Evolutionary conservation across 1,140 invertebrate species (phyloP).

Genomic region (Drosophila neocordata): DNA sequence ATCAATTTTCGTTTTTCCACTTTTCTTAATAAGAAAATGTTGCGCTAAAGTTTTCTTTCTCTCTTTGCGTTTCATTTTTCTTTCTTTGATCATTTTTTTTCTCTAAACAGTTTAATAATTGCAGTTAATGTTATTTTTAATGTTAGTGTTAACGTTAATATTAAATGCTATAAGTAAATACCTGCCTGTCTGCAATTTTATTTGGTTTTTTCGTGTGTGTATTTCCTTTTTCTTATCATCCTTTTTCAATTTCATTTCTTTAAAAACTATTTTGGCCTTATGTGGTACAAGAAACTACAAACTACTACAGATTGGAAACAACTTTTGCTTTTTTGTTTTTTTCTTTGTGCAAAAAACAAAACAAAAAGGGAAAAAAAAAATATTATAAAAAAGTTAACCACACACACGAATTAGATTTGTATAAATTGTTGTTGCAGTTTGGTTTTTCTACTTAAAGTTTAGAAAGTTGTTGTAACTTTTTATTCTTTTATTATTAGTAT

Average conservation of each 20-base stretch:
- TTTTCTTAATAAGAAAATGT: constrained; percentile 6
- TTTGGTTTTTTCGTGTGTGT: constrained; percentile 30
- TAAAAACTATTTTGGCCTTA: constrained; percentile 80
- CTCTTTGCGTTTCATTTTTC: background rate
- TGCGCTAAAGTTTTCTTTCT: background rate
- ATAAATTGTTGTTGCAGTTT: constrained; percentile 10
- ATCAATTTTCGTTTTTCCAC: constrained; percentile 11
- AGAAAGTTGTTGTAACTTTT: constrained; percentile 14
- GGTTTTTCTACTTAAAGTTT: constrained; percentile 23
- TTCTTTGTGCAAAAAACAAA: constrained; percentile 1
- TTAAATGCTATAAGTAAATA: constrained; percentile 74
- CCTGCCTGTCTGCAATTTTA: constrained; percentile 50
- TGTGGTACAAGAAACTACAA: constrained; percentile 45
- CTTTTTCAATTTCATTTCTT: constrained; percentile 23
- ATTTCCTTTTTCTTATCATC: constrained; percentile 1
- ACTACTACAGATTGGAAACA: constrained; percentile 63
- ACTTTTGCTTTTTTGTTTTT: constrained; percentile 2
- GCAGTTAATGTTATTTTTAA: constrained; percentile 35
- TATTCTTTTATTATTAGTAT: constrained; percentile 18
- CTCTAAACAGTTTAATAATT: constrained; percentile 28
- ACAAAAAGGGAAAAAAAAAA: constrained; percentile 20
- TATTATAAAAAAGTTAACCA: constrained; percentile 25
- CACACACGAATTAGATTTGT: constrained; percentile 14
- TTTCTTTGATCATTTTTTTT: constrained; percentile 1
- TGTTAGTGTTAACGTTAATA: constrained; percentile 23